Evolutionary conservation across 2,888 invertebrate species (phyloP).

Genomic region (Erebia palarica): DNA sequence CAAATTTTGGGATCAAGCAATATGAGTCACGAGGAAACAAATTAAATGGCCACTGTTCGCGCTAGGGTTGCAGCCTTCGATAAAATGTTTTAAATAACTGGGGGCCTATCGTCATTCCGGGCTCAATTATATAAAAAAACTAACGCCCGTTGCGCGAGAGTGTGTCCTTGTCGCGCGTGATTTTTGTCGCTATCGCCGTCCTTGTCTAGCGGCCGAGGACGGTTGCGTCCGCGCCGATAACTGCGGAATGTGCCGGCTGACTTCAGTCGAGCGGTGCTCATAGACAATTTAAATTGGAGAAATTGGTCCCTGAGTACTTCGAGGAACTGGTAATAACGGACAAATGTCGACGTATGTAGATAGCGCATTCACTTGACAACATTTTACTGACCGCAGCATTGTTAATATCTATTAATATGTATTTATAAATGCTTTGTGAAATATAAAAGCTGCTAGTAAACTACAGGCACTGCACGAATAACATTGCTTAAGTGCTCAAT

Average conservation of each 20-base stretch:
- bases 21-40: conserved; percentile 68
- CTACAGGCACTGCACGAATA: neutral
- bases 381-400: conserved; percentile 41
- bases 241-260: conserved; percentile 79
- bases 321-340: conserved; percentile 65
- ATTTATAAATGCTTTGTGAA: conserved; percentile 22
- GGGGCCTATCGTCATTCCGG: conserved; percentile 78
- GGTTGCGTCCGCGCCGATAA: conserved; percentile 76
- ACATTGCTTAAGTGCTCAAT: neutral
- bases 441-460: neutral
- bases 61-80: conserved; percentile 70
- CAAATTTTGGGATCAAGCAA: conserved; percentile 55
- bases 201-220: conserved; percentile 53
- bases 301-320: conserved; percentile 72
- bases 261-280: conserved; percentile 78
- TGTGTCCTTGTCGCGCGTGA: conserved; percentile 63
- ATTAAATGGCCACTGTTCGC: conserved; percentile 71
- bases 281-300: conserved; percentile 81
- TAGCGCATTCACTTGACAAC: conserved; percentile 44
- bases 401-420: conserved; percentile 48
- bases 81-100: conserved; percentile 74
- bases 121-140: conserved; percentile 80
- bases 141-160: conserved; percentile 60
- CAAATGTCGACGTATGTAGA: conserved; percentile 53
- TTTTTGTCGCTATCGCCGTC: conserved; percentile 56